Evolutionary conservation across 2,113 vertebrate species (phyloP), one percentile per base, ranked within the genome.

Genomic region (Pyxicephalus adspersus): DNA sequence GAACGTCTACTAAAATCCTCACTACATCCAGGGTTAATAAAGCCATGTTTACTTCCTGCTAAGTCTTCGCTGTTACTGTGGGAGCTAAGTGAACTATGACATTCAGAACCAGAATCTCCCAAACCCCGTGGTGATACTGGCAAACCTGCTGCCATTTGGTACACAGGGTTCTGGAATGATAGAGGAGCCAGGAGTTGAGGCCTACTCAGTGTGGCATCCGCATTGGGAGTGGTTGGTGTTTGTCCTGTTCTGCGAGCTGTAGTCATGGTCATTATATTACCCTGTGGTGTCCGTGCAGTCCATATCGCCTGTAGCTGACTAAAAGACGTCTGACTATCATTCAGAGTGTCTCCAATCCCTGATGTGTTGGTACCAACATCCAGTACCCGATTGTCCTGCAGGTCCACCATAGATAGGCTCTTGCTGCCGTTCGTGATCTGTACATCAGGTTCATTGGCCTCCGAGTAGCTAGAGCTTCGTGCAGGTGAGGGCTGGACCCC

Each of bases 391-490:
- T 95, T 90, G 74, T 98, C 97, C 86, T 98, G 98, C 81, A 99
- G 95, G 93, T 99, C 97, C 88, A 98, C 96, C 97, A 99, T 97
- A 86, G 98, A 99, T 83, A 99, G 91, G 86, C 97, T 99, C 90
- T 99, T 99, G 91, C 94, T 94, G 81, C 98, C 96, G 64, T 98
- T 98, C 86, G 96, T 91, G 90, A 98, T 95, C 90, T 96, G 95
- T 84, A 95, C 89, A 55, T 99, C 96, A 0, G 95, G 94, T 89
- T 98, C 98, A 78, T 98, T 99, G 88, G 96, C 94, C 91, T 99
- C 98, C 0, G 98, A 99, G 89, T 99, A 98, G 88, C 97, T 98
- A 50, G 98, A 98, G 88, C 97, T 98, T 86, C 97, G 96, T 77
- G 96, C 96, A 18, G 97, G 97, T 0, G 98, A 98, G 26, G 96